Evolutionary conservation across 2,113 vertebrate genomes (phyloP), one percentile per base, ranked within the genome.

Genomic region (Sylvicapra grimmia): DNA sequence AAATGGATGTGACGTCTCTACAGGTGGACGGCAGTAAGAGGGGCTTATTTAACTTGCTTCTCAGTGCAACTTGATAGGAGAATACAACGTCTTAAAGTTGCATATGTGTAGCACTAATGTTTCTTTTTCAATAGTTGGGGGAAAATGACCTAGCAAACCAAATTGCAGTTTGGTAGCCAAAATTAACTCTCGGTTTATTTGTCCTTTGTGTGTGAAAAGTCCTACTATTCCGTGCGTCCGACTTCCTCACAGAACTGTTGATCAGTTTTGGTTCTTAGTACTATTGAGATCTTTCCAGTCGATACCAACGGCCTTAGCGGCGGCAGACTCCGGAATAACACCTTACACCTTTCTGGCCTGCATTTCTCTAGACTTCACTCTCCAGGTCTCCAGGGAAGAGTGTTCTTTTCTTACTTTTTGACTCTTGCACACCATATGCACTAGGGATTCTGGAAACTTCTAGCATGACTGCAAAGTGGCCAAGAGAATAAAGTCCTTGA

Each of bases 121-220:
- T 98, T 98, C 97, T 98, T 99, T 99, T 98, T 98, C 98, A 98
- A 98, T 98, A 98, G 98, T 98, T 98, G 98, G 98, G 98, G 98
- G 98, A 90, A 97, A 99, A 98, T 98, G 98, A 99, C 98, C 99
- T 99, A 99, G 99, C 98, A 99, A 99, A 99, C 99, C 99, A 99
- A 99, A 99, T 99, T 98, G 98, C 98, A 99, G 98, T 99, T 99
- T 99, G 99, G 99, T 99, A 99, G 99, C 99, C 99, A 99, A 99
- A 99, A 99, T 98, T 98, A 99, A 98, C 98, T 99, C 98, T 98
- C 98, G 98, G 98, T 98, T 99, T 98, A 97, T 98, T 98, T 98
- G 98, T 99, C 98, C 97, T 98, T 98, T 98, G 98, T 98, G 97
- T 99, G 98, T 98, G 98, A 99, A 98, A 98, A 98, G 98, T 98